A percentile compares a stretch with the other conserved stretches of the same genome.
phyloP scores from a whole-genome alignment of 2,113 vertebrate genomes.

The Cyanistes caeruleus region DNA sequence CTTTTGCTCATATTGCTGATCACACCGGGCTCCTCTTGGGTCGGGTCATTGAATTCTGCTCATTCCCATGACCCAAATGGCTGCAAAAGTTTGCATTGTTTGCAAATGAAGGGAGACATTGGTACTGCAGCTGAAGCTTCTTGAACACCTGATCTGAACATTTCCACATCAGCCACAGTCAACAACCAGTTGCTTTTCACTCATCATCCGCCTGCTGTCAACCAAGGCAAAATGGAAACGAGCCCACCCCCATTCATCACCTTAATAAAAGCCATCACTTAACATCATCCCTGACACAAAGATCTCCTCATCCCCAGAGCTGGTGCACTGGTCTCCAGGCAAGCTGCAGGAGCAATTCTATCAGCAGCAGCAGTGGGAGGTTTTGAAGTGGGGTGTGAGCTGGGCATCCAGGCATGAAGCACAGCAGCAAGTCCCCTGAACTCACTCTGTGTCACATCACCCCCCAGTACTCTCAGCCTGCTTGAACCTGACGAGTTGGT shows the following conservation, averaged over 20 bases:
- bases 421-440: not conserved
- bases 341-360: not conserved
- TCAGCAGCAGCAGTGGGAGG: not conserved
- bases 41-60: not conserved
- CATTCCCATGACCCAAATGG: not conserved
- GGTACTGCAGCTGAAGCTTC: not conserved
- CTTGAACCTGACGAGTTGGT: not conserved
- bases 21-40: accelerated
- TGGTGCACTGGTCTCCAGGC: not conserved
- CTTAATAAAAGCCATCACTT: not conserved
- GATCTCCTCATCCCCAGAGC: not conserved
- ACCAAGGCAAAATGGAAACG: not conserved
- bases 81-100: not conserved
- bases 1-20: not conserved
- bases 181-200: not conserved
- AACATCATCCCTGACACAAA: not conserved
- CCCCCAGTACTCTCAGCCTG: not conserved
- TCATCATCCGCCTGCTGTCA: not conserved
- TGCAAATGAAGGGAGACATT: not conserved
- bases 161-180: not conserved
- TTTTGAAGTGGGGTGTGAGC: not conserved
- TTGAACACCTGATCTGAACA: not conserved
- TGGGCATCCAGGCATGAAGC: not conserved
- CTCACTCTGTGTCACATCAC: accelerated
- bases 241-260: not conserved